A percentile compares a stretch with the other conserved stretches of the same genome.
Evolutionary conservation across 1,140 invertebrate genomes (phyloP).

Genomic region (Proctacanthus coquilletti): DNA sequence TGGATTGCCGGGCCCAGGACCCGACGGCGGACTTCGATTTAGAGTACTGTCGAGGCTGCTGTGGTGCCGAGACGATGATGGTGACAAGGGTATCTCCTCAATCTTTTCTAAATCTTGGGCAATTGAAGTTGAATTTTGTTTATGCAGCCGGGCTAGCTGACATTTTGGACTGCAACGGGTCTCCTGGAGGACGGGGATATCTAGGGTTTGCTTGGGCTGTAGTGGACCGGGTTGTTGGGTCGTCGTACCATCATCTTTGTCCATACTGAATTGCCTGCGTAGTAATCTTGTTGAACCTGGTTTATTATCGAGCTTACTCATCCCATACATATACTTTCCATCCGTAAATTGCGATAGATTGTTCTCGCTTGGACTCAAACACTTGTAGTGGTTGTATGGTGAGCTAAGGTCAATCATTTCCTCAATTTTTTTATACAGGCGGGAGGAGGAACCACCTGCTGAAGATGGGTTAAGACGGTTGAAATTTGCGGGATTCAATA

Average conservation of each 20-base stretch:
- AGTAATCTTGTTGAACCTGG: constrained; percentile 36
- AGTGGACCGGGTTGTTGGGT: constrained; percentile 1
- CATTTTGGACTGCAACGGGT: constrained; percentile 22
- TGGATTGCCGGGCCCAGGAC: too few species aligned
- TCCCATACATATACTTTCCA: constrained; percentile 22
- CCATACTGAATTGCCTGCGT: constrained; percentile 52
- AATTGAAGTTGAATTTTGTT: constrained; percentile 54
- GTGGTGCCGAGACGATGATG: constrained; percentile 20
- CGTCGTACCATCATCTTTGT: constrained; percentile 38
- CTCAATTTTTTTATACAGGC: constrained; percentile 28
- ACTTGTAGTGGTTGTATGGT: constrained; percentile 54
- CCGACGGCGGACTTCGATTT: constrained; percentile 27
- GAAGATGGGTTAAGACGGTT: constrained; percentile 23
- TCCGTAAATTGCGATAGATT: constrained; percentile 31
- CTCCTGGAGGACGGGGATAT: constrained; percentile 21
- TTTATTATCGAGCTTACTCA: constrained; percentile 18
- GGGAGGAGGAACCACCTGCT: constrained; percentile 20
- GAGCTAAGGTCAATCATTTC: constrained; percentile 47
- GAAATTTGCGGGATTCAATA: constrained; percentile 25
- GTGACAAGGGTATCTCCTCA: constrained; percentile 43
- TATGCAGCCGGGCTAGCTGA: constrained; percentile 33
- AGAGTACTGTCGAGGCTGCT: constrained; percentile 24
- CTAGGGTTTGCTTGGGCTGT: constrained; percentile 16
- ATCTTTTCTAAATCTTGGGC: constrained; percentile 53
- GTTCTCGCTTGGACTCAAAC: constrained; percentile 48